Percentiles rank a stretch among this genome's conserved stretches.
These are phyloP conservation scores for Epizoanthus scotinus DNA, from an alignment of 92 coral and sea anemone species.

Conservation along the genomic window DNA sequence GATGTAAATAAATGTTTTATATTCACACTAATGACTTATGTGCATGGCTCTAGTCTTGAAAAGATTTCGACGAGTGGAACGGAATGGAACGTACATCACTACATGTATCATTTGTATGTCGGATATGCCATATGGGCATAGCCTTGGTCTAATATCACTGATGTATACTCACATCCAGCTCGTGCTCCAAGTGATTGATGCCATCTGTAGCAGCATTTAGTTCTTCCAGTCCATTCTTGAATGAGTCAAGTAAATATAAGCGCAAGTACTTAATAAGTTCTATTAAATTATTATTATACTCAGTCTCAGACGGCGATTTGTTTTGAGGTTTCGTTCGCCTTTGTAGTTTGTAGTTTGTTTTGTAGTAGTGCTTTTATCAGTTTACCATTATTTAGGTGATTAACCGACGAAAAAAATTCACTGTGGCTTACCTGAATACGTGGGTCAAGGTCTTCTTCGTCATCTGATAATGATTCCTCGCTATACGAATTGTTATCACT, in stretches of 20 bases:
- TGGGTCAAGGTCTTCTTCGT: conserved; percentile 90
- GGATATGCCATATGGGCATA: too few species aligned
- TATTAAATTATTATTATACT: conserved; percentile 7
- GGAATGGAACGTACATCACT: neutral
- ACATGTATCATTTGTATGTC: too few species aligned
- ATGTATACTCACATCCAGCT: conserved; percentile 82
- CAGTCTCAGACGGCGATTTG: neutral
- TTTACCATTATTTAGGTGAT: too few species aligned
- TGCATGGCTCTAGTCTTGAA: neutral
- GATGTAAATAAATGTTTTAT: too few species aligned
- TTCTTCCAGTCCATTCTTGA: conserved; percentile 87
- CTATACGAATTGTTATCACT: conserved; percentile 54
- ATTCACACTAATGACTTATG: neutral
- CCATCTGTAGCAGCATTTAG: conserved; percentile 93
- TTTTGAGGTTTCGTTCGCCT: too few species aligned
- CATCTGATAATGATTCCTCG: conserved; percentile 75
- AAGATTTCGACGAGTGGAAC: too few species aligned
- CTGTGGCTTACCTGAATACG: conserved; percentile 76
- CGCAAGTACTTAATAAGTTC: conserved; percentile 1
- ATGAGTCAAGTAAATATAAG: conserved; percentile 20
- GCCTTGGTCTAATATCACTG: neutral
- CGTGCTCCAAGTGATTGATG: conserved; percentile 91
- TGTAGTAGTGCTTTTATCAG: too few species aligned
- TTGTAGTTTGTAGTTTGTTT: too few species aligned
- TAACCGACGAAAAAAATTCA: too few species aligned